Evolutionary conservation across 2,113 vertebrate species (phyloP), one percentile per base, ranked within the genome.

Genomic region (Paramisgurnus dabryanus): DNA sequence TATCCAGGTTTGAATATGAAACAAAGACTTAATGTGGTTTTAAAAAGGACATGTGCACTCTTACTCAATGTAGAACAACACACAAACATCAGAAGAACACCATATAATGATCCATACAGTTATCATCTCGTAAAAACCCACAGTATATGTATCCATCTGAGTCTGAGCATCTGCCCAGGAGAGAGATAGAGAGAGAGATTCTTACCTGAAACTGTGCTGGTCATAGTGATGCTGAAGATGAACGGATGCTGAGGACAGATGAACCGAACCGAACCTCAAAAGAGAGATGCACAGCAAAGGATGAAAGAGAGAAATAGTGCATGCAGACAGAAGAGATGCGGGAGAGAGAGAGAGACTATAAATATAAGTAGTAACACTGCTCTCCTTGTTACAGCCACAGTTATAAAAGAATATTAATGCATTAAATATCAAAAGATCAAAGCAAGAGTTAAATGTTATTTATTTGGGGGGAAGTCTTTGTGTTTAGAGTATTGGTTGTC

Each of bases 191-290:
- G 27, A 27, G 27, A 27, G 27, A 34, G 27, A 34, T 45, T 70
- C 85, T 78, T 86, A 90, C 88, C 89, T 89, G 89, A 85, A 53
- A 88, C 34, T 45, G 85, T 89, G 86, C 81, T 89, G 27, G 84
- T 77, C 89, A 90, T 90, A 75, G 76, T 81, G 67, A 11, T 64
- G 85, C 78, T 78, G 70, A 69, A 66, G 67, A 40, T 64, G 75
- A 50, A 75, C 45, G 83, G 72, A 82, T 80, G 82, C 65, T 17
- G 73, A 76, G 63, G n/a, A 55, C 76, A 49, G 49, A 81, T 65
- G 17, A 53, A 41, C 12, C 43, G 57, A 49, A 67, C 69, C 69
- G 75, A 61, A 73, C 9, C 4, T 3, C 58, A 27, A 45, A 78
- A 22, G 63, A 70, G 80, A 47, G 67, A 75, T 53, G 83, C 55